A percentile compares a stretch with the other conserved stretches of the same genome.
Conservation (phyloP, 2,888 invertebrate genomes). For the Campoletis raptor region DNA sequence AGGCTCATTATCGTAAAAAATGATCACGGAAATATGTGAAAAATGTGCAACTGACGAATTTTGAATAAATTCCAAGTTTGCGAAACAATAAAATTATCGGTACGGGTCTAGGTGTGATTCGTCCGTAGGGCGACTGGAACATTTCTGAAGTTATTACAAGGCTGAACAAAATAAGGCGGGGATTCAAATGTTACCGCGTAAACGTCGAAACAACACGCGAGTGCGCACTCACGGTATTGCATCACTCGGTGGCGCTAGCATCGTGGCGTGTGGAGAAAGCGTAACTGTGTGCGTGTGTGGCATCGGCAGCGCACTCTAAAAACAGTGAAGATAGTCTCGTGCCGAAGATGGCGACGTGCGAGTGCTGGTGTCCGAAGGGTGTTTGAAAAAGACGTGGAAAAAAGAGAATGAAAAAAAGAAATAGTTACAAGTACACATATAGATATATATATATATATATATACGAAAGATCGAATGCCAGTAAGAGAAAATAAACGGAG, state of each 20-base stretch:
- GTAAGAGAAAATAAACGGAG: conserved; percentile 11
- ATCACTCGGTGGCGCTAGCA: not conserved
- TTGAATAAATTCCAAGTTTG: too few relatives aligned
- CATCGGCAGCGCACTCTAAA: conserved; percentile 81
- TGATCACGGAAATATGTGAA: too few relatives aligned
- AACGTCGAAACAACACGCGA: not conserved
- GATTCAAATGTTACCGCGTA: conserved; percentile 9
- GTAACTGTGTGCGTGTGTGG: conserved; percentile 51
- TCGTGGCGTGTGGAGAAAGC: not conserved
- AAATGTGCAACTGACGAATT: too few relatives aligned
- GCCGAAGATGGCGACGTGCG: conserved; percentile 82
- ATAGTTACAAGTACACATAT: conserved; percentile 17
- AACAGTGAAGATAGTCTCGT: conserved; percentile 77
- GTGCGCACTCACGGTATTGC: not conserved
- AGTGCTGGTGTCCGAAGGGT: conserved; percentile 76
- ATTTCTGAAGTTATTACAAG: not conserved
- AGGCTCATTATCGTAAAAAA: too few relatives aligned
- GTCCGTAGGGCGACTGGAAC: not conserved
- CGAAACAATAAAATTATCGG: too few relatives aligned
- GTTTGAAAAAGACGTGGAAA: conserved; percentile 71
- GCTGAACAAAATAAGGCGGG: not conserved
- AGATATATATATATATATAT: not conserved
- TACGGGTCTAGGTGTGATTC: not conserved
- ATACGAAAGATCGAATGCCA: conserved; percentile 8
- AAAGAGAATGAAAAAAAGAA: conserved; percentile 24